Conservation (phyloP, 2,113 vertebrate species). For the Aphyosemion australe region DNA sequence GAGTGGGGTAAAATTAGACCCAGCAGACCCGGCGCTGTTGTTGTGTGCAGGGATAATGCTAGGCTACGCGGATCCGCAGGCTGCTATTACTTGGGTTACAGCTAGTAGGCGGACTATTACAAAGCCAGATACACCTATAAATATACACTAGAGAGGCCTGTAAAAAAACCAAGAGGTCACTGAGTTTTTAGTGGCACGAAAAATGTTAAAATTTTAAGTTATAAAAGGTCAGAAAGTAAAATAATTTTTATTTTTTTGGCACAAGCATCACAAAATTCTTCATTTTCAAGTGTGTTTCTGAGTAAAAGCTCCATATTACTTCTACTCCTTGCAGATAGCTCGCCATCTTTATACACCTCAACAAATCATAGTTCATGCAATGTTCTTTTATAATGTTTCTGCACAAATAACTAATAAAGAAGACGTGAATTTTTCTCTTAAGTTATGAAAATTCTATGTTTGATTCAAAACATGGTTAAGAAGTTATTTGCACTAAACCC, state of each 20-base stretch:
- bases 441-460: too few relatives aligned
- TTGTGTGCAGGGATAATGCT: slow-evolving; percentile 62
- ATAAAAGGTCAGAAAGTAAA: too few relatives aligned
- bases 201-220: background rate
- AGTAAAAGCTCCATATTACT: background rate
- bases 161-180: background rate
- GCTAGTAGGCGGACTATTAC: slow-evolving; percentile 32
- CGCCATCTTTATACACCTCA: background rate
- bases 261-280: background rate
- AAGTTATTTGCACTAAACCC: too few relatives aligned
- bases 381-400: background rate
- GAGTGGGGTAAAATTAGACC: slow-evolving; percentile 61
- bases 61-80: slow-evolving; percentile 47
- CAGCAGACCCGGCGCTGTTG: slow-evolving; percentile 54
- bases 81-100: slow-evolving; percentile 55
- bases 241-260: background rate
- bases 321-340: too few relatives aligned
- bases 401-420: too few relatives aligned
- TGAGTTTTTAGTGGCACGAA: background rate
- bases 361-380: background rate
- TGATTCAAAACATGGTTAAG: too few relatives aligned
- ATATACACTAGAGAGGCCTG: slow-evolving; percentile 32
- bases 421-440: too few relatives aligned
- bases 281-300: background rate
- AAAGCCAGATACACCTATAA: slow-evolving; percentile 37